These are phyloP conservation scores for Regulus satrapa DNA, from an alignment of 2,113 vertebrate genomes.

Conservation along the genomic window DNA sequence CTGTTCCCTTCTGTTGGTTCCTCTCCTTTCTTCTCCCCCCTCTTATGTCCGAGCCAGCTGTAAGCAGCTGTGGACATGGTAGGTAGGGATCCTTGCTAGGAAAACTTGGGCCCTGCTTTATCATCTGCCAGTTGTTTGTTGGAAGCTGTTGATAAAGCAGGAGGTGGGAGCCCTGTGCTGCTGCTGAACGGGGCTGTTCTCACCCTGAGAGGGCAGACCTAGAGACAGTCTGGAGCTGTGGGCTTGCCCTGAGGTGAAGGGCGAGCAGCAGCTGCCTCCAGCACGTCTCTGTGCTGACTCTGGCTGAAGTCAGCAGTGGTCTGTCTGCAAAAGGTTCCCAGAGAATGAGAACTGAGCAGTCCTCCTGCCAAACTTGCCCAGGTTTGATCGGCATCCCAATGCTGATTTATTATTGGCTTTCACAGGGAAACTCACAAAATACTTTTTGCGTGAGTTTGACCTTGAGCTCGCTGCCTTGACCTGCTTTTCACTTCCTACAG, in stretches of 20 bases:
- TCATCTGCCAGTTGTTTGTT: not conserved
- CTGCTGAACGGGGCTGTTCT: not conserved
- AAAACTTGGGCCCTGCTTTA: not conserved
- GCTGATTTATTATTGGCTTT: constrained; percentile 14
- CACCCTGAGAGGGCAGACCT: not conserved
- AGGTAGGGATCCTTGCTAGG: not conserved
- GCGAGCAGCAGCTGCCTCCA: not conserved
- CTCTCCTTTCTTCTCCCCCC: not conserved
- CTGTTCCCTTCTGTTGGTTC: not conserved
- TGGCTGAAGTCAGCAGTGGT: not conserved
- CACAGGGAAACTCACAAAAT: not conserved
- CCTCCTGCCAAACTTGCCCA: constrained; percentile 2
- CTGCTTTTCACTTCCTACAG: constrained; percentile 68
- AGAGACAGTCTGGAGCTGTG: not conserved
- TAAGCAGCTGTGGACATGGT: not conserved
- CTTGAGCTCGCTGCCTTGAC: constrained; percentile 59
- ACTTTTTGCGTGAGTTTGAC: constrained; percentile 55
- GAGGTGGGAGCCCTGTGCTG: not conserved
- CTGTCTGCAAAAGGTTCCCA: not conserved
- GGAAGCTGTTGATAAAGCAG: constrained; percentile 15
- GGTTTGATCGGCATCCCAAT: not conserved
- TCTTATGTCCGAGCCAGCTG: not conserved
- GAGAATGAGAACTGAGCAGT: not conserved
- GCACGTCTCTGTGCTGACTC: not conserved
- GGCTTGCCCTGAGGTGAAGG: not conserved